Base-by-base conservation (phyloP, 1,140 invertebrate genomes). In the Drosophila yakuba region DNA sequence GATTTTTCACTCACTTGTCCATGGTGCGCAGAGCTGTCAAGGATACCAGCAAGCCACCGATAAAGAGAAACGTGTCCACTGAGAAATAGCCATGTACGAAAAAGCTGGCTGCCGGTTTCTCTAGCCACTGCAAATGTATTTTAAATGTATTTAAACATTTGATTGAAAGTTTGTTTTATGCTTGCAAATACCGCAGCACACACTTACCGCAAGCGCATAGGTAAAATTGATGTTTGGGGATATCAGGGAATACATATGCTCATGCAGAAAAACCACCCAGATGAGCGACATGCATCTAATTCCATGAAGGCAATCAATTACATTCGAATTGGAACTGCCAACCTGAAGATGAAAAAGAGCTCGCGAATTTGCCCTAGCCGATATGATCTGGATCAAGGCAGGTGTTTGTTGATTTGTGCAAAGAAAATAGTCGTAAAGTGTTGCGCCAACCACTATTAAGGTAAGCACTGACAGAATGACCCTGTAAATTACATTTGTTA, bases 31-130 rank as follows among this genome's bases (percentile, higher is more conserved):
- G 90, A 0, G 95, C 84, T 32, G 95, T 93, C 68, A 94, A 93
- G 69, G 93, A 93, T 76, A 96, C 94, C 15, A 96, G 93, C 68
- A 96, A 94, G 10, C 95, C 95, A 79, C 95, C 95, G 3, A 96
- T 80, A 56, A 96, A 93, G 15, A 96, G 92, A 88, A 96, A 96
- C 14, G 94, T 95, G 74, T 96, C 95, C 7, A 96, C 95, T 7
- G 95, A 89, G 7, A 96, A 91, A 0, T 94, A 93, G 3, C 94
- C 94, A 75, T 93, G 93, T 4, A 94, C 50, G 2, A 93, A 73
- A 35, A 95, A 93, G 63, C 94, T 94, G 1, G 93, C 93, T 71
- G 12, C 94, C 92, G 32, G 94, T 76, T 43, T 93, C 75, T 25
- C 88, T 68, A n/a, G 67, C 93, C 39, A 92, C 78, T 78, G 10